Conservation (phyloP, 2,888 invertebrate genomes). For the Mayetiola destructor region DNA sequence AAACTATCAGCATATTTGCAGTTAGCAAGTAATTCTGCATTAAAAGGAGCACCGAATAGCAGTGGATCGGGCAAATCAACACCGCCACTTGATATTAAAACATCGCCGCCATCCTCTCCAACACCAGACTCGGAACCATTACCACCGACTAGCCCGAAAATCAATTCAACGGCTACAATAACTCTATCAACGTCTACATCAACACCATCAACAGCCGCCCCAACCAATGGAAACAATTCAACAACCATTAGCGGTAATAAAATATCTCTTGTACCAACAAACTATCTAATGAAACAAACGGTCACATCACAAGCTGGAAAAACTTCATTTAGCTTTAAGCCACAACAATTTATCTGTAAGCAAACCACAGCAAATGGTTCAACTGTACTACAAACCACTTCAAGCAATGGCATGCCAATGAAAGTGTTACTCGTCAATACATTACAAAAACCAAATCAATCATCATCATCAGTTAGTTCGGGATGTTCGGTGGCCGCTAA, state of each 20-base stretch:
- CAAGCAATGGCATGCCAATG: constrained; percentile 27
- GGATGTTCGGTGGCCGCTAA: constrained; percentile 18
- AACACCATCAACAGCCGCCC: constrained; percentile 14
- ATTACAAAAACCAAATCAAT: constrained; percentile 19
- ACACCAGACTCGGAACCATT: constrained; percentile 6
- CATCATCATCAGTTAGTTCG: constrained; percentile 15
- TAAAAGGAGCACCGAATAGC: neutral
- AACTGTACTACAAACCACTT: constrained; percentile 16
- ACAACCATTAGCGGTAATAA: constrained; percentile 18
- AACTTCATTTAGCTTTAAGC: constrained; percentile 16
- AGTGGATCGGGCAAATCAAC: constrained; percentile 2
- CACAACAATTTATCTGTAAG: constrained; percentile 18
- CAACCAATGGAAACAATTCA: neutral
- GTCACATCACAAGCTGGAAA: constrained; percentile 18
- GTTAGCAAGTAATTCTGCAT: constrained; percentile 22
- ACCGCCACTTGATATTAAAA: constrained; percentile 11
- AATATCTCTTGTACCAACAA: constrained; percentile 34
- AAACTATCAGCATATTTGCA: constrained; percentile 24
- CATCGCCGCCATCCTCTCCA: constrained; percentile 17
- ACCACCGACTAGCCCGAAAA: neutral
- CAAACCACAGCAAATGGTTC: neutral
- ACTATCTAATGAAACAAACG: constrained; percentile 29
- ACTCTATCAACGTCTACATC: constrained; percentile 16
- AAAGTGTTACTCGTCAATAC: constrained; percentile 32
- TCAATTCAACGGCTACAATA: constrained; percentile 9